A percentile compares a stretch with the other conserved stretches of the same genome.
phyloP scores from a whole-genome alignment of 2,888 invertebrate genomes.

The Acanthococcus lagerstroemiae region DNA sequence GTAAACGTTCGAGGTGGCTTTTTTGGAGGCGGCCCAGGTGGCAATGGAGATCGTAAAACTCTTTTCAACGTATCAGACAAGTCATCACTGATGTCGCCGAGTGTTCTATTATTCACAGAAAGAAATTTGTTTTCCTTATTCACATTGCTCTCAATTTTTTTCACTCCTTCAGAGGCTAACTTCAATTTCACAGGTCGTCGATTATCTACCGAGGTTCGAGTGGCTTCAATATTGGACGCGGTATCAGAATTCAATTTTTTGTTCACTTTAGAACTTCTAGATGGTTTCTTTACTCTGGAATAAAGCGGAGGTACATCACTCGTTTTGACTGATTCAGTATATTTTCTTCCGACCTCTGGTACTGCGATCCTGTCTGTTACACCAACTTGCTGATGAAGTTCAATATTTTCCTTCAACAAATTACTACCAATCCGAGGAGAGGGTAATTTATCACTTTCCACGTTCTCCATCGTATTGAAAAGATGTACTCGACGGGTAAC shows the following conservation, averaged over 20 bases:
- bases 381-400: too few species aligned
- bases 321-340: not conserved
- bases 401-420: not conserved
- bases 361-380: not conserved
- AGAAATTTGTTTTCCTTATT: not conserved
- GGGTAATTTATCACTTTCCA: not conserved
- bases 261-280: not conserved
- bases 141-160: not conserved
- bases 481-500: slow-evolving; percentile 9
- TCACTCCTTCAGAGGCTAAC: not conserved
- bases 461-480: slow-evolving; percentile 6
- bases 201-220: not conserved
- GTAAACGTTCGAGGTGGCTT: slow-evolving; percentile 62
- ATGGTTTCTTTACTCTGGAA: slow-evolving; percentile 14
- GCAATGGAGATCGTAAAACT: slow-evolving; percentile 57
- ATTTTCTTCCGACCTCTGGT: not conserved
- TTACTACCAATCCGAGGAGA: not conserved
- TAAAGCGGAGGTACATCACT: not conserved
- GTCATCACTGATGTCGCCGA: not conserved
- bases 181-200: not conserved
- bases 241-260: not conserved
- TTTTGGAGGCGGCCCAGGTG: slow-evolving; percentile 60
- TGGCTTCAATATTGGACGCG: not conserved
- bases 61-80: slow-evolving; percentile 41
- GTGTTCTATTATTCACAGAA: not conserved